A percentile compares a stretch with the other conserved stretches of the same genome.
phyloP scores from a whole-genome alignment of 2,888 invertebrate genomes.

The Helicoverpa assulta region DNA sequence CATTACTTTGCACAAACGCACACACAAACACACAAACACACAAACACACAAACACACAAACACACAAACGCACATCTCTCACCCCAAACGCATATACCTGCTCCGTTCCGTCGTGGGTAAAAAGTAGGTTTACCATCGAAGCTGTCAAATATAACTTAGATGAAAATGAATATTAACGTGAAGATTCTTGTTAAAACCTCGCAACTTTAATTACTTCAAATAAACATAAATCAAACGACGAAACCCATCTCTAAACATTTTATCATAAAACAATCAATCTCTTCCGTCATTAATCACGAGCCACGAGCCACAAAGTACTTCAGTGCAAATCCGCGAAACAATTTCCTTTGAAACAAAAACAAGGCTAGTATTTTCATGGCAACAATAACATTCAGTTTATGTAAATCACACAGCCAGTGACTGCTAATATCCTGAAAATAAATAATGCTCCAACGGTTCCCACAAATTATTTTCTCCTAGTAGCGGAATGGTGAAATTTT shows the following conservation, averaged over 20 bases:
- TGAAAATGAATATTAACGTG: too few relatives aligned
- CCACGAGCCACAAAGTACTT: conserved; percentile 16
- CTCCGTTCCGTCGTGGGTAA: too few relatives aligned
- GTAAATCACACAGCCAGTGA: conserved; percentile 76
- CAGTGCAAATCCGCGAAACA: conserved; percentile 36
- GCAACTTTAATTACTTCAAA: too few relatives aligned
- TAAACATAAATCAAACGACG: background rate
- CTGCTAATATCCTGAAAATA: conserved; percentile 81
- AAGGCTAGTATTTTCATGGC: conserved; percentile 50
- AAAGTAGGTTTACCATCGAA: too few relatives aligned
- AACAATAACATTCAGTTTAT: conserved; percentile 75
- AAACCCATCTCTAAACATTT: conserved; percentile 4
- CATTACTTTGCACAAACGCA: too few relatives aligned
- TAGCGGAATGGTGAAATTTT: conserved; percentile 55
- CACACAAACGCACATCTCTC: too few relatives aligned
- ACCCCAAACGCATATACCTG: too few relatives aligned
- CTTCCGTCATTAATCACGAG: conserved; percentile 13
- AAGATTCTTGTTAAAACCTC: background rate
- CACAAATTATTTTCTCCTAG: conserved; percentile 71
- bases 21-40: too few relatives aligned
- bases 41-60: too few relatives aligned
- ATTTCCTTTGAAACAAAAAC: conserved; percentile 53
- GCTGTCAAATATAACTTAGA: too few relatives aligned
- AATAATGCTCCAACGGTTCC: conserved; percentile 74
- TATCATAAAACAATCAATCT: conserved; percentile 40